Base-by-base conservation (phyloP, 2,113 vertebrate genomes). In the Epinephelus fuscoguttatus region DNA sequence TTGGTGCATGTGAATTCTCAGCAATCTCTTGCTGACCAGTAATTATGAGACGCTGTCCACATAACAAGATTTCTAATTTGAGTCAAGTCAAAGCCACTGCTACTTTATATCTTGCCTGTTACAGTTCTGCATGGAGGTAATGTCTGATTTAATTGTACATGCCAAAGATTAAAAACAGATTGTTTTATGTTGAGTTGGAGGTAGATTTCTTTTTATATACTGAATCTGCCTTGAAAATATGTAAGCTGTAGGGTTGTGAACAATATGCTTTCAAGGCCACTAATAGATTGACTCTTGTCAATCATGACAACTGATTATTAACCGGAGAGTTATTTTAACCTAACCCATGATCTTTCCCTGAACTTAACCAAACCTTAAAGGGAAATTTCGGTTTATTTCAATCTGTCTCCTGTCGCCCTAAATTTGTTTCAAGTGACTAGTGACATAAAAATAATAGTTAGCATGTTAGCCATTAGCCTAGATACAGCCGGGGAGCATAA, bases 1-100 rank as follows among this genome's bases (percentile, higher is more conserved):
- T 59, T 11, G 25, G 12, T 60, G 25, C 59, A 23, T 78, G 61
- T 23, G 4, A 25, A 61, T 62, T 71, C 37, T 82, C 70, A 40
- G 62, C 80, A 55, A 55, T 74, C 50, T 70, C 67, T 49, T 49
- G 13, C 70, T 78, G 83, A 57, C 74, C 81, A 42, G 27, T n/a
- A 66, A 78, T 82, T 52, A 86, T 78, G 18, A 70, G 80, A 23
- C 1, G 21, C 75, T 62, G 21, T 59, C n/a, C 40, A 72, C 40
- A 37, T 77, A 50, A 71, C 50, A 75, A 67, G 30, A 63, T 73
- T 69, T 74, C 30, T 82, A 64, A 70, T 80, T 87, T 78, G 60
- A 63, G n/a, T 76, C 74, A 18, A 62, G 53, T 57, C 30, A 10
- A 33, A 42, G 30, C 21, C 4, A 23, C 57, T n/a, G 63, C 25